Conservation (phyloP, 2,797 vertebrate species). For the Aldrovandia affinis region DNA sequence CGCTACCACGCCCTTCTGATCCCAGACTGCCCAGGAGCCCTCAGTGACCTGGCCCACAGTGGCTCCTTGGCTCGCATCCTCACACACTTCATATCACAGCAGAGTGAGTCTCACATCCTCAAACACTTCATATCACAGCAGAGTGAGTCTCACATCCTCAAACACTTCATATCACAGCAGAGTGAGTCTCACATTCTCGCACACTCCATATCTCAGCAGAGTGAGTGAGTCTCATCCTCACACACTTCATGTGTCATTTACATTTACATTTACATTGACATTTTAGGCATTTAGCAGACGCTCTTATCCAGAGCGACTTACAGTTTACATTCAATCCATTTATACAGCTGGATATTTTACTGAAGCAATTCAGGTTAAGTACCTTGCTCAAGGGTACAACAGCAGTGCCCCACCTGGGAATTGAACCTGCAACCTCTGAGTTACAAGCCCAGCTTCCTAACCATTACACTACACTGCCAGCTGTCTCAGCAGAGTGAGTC, state of each 20-base stretch:
- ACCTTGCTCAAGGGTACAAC: too few relatives aligned
- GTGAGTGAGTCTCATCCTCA: constrained; percentile 38
- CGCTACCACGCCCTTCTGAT: constrained; percentile 91
- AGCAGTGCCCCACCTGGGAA: too few relatives aligned
- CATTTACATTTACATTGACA: too few relatives aligned
- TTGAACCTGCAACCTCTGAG: too few relatives aligned
- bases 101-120: constrained; percentile 76
- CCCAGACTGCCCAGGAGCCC: constrained; percentile 90
- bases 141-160: neutral
- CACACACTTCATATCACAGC: constrained; percentile 87
- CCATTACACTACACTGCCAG: too few relatives aligned
- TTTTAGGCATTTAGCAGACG: too few relatives aligned
- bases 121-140: neutral
- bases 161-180: neutral
- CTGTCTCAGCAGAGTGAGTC: neutral
- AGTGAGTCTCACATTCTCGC: neutral
- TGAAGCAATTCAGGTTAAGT: too few relatives aligned
- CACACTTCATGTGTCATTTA: neutral
- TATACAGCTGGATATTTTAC: too few relatives aligned
- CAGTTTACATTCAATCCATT: too few relatives aligned
- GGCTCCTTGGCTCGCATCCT: constrained; percentile 93
- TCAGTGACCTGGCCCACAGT: constrained; percentile 89
- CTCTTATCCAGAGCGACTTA: too few relatives aligned
- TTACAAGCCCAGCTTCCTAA: too few relatives aligned
- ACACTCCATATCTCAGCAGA: neutral